Base-by-base conservation (phyloP, 2,888 invertebrate species). In the Leucania comma region DNA sequence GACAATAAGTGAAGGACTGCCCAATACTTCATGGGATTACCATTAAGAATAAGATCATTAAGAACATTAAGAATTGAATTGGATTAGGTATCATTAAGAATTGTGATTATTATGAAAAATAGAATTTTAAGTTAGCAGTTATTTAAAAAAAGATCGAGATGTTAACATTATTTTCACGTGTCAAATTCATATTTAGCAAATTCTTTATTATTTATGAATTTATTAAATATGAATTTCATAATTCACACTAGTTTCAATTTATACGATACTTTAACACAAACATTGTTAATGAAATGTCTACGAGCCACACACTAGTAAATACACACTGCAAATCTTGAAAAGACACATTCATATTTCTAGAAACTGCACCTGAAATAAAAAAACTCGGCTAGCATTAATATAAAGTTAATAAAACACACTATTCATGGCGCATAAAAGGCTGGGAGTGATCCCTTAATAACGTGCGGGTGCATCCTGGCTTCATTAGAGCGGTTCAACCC, bases 371-470 rank as follows among this genome's bases (percentile, higher is more conserved):
- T 73, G 59, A 81, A 75, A 85, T n/a, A 84, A 85, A 84, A 83
- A 76, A 74, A 53, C 75, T 78, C 78, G 70, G 79, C 72, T 80
- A 62, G 79, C 78, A 89, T 90, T 89, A 90, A 88, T 88, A 89
- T 88, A 85, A 90, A 86, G 87, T 88, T 91, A 88, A 90, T 91
- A 90, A 90, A 92, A 90, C 88, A 88, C 86, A 83, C 87, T 88
- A 88, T 89, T 90, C 89, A 88, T 87, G 75, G 78, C 74, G 84
- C 83, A 89, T 88, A 90, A 92, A 80, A 89, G 86, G 87, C 85
- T 81, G 81, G 80, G 80, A 86, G 88, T 92, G 91, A 92, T 92
- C 92, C 89, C 75, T 90, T 92, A 91, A 90, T 92, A 92, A 91
- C 89, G 90, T 88, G 88, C 87, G 84, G 87, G 87, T 86, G 89